phyloP scores from a whole-genome alignment of 2,797 vertebrate species.

The Cirrhinus molitorella region DNA sequence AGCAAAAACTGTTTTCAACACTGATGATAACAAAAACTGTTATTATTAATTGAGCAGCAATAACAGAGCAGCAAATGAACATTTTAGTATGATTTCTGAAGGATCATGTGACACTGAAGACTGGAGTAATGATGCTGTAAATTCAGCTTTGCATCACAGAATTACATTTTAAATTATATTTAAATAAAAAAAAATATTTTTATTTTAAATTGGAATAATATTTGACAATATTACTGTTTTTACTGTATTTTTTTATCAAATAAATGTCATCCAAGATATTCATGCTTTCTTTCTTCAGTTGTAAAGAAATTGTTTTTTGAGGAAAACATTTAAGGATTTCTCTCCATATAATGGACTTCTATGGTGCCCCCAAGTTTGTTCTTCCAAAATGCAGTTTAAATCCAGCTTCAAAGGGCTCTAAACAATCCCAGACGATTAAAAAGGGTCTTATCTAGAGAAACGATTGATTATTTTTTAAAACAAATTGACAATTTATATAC shows the following conservation, averaged over 20 bases:
- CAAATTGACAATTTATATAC: no score
- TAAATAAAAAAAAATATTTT: neutral
- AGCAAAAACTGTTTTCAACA: neutral
- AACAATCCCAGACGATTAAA: no score
- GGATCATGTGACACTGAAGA: neutral
- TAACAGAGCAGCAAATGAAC: neutral
- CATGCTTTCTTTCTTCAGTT: no score
- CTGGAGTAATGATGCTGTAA: neutral
- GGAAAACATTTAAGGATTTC: no score
- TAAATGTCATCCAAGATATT: no score
- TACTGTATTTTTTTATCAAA: neutral
- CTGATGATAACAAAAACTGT: neutral
- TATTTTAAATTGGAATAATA: neutral
- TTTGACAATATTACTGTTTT: neutral
- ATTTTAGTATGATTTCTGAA: neutral
- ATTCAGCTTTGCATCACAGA: neutral
- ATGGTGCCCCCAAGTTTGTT: no score
- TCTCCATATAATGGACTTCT: no score
- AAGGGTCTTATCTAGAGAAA: no score
- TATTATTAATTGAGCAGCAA: neutral
- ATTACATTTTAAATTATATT: neutral
- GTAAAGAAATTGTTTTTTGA: no score
- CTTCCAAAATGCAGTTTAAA: no score
- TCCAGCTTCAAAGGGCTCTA: no score
- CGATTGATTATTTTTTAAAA: no score